A percentile compares a stretch with the other conserved stretches of the same genome.
Evolutionary conservation across 2,797 vertebrate genomes (phyloP).

Genomic region (Thunnus albacares): DNA sequence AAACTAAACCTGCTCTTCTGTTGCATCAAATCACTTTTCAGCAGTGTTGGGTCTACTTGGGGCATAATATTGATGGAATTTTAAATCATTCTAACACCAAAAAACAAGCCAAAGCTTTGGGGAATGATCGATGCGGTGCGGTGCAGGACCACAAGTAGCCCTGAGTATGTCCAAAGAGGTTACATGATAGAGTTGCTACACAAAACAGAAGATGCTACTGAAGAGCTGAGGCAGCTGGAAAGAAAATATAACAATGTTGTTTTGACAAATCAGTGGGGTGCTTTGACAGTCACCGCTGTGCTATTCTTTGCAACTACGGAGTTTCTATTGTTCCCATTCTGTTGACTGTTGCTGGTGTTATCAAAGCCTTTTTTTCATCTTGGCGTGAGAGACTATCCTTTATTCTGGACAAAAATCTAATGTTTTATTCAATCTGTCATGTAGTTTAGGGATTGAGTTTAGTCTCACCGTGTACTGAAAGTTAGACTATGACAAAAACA

Average conservation of each 20-base stretch:
- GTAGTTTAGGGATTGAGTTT: conserved; percentile 25
- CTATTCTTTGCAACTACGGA: conserved; percentile 36
- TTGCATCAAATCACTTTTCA: conserved; percentile 4
- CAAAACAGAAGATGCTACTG: conserved; percentile 1
- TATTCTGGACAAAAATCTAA: conserved; percentile 46
- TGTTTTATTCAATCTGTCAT: conserved; percentile 58
- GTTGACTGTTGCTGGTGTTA: conserved; percentile 53
- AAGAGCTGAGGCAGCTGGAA: conserved; percentile 25
- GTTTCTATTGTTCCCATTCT: conserved; percentile 46
- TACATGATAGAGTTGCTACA: conserved; percentile 42
- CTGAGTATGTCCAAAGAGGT: conserved; percentile 8
- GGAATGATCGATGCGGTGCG: conserved; percentile 1
- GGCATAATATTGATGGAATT: conserved; percentile 31
- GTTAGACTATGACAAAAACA: conserved; percentile 28
- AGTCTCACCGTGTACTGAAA: background rate
- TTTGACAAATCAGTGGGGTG: conserved; percentile 59
- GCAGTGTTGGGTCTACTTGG: conserved; percentile 4
- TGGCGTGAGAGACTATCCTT: conserved; percentile 52
- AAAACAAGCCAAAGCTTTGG: conserved; percentile 34
- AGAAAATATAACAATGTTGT: conserved; percentile 45
- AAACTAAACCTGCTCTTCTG: background rate
- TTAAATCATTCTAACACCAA: conserved; percentile 34
- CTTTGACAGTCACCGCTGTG: conserved; percentile 49
- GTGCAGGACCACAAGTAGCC: conserved; percentile 14
- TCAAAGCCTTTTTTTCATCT: conserved; percentile 56